Evolutionary conservation across 2,888 invertebrate genomes (phyloP).

Genomic region (Selenia dentaria): DNA sequence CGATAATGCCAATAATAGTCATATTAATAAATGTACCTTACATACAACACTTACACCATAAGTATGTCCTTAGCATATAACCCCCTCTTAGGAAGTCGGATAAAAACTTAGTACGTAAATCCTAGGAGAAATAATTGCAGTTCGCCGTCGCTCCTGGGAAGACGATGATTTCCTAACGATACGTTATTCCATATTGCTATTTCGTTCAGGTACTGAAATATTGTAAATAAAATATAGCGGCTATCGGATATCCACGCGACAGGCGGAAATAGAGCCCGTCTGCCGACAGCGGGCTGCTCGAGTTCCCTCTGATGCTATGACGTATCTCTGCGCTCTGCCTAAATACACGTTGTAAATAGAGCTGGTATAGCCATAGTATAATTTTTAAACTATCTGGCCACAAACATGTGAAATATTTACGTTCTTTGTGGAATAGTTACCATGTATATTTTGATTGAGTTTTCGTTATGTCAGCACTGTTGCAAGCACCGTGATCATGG

Average conservation of each 20-base stretch:
- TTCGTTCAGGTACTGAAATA: slow-evolving; percentile 70
- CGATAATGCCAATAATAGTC: no score
- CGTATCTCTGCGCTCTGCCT: slow-evolving; percentile 9
- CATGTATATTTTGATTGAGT: no score
- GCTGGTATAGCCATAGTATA: no score
- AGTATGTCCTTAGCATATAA: no score
- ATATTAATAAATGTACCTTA: no score
- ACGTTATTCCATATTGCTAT: slow-evolving; percentile 58
- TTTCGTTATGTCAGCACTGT: no score
- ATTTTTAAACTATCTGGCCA: no score
- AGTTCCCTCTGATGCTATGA: slow-evolving; percentile 17
- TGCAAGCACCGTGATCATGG: no score
- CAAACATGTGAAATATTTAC: no score
- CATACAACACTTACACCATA: no score
- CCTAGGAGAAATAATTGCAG: slow-evolving; percentile 29
- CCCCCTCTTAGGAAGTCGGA: no score
- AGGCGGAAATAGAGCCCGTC: slow-evolving; percentile 78
- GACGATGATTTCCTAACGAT: slow-evolving; percentile 31
- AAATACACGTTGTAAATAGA: background rate
- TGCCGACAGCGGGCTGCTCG: slow-evolving; percentile 39
- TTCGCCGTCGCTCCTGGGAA: slow-evolving; percentile 13
- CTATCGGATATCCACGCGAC: slow-evolving; percentile 76
- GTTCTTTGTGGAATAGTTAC: no score
- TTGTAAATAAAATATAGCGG: slow-evolving; percentile 71
- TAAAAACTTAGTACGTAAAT: slow-evolving; percentile 27